Conservation (phyloP, 2,113 vertebrate species). For the Lophura nycthemera region DNA sequence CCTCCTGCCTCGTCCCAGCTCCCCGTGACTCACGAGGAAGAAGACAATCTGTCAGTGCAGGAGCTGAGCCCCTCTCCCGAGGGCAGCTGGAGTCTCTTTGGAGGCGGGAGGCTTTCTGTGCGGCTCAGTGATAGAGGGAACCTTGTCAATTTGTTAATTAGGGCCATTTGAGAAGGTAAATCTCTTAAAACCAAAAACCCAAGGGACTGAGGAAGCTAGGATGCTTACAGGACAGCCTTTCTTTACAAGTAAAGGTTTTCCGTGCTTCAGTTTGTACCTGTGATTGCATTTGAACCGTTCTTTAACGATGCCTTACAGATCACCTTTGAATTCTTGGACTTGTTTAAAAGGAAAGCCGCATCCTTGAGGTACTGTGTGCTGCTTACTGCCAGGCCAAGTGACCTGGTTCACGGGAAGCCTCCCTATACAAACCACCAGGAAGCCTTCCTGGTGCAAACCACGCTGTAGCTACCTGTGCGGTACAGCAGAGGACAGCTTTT, state of each 20-base stretch:
- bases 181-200: neutral
- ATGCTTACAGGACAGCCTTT: neutral
- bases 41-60: neutral
- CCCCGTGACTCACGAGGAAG: neutral
- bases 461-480: fast-evolving
- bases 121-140: neutral
- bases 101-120: neutral
- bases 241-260: neutral
- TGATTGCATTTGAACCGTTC: neutral
- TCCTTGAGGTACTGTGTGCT: neutral
- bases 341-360: fast-evolving
- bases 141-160: conserved; percentile 14
- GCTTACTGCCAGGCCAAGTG: neutral
- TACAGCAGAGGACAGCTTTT: neutral
- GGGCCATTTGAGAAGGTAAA: conserved; percentile 12
- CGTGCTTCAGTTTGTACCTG: neutral
- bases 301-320: fast-evolving
- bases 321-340: neutral
- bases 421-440: too few relatives aligned
- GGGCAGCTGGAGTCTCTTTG: neutral
- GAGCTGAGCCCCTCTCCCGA: neutral
- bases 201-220: neutral
- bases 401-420: neutral
- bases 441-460: neutral
- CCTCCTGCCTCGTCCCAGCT: neutral